Evolutionary conservation across 1,140 invertebrate genomes (phyloP).

Genomic region (Eupristina koningsbergeri): DNA sequence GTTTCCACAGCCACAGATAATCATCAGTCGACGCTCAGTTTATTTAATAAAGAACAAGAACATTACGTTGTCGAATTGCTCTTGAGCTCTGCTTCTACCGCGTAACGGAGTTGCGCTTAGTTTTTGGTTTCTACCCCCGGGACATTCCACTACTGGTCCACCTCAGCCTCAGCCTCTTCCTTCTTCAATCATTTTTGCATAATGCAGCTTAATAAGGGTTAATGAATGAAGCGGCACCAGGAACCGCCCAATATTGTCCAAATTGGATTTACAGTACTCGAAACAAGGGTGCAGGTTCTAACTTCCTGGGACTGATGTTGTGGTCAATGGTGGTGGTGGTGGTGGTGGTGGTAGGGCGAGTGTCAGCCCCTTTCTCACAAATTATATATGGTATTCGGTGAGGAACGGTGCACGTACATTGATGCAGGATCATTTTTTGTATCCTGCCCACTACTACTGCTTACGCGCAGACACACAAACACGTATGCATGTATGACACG

Average conservation of each 20-base stretch:
- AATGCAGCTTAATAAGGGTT: conserved; percentile 66
- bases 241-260: conserved; percentile 54
- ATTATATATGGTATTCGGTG: background rate
- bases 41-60: conserved; percentile 42
- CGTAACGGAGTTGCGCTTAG: conserved; percentile 47
- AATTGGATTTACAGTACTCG: conserved; percentile 65
- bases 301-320: background rate
- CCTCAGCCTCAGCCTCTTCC: background rate
- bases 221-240: conserved; percentile 63
- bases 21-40: conserved; percentile 45
- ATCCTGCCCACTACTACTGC: background rate
- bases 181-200: conserved; percentile 65
- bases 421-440: background rate
- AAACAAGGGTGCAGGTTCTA: conserved; percentile 50
- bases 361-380: background rate
- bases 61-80: background rate
- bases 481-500: background rate
- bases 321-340: too few relatives aligned
- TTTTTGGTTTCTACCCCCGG: conserved; percentile 53
- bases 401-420: background rate
- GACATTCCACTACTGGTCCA: background rate
- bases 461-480: too few relatives aligned
- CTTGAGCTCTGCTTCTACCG: background rate
- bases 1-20: conserved; percentile 32
- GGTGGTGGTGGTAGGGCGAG: background rate